phyloP scores from a whole-genome alignment of 1,140 invertebrate genomes.

The Psix sp. region DNA sequence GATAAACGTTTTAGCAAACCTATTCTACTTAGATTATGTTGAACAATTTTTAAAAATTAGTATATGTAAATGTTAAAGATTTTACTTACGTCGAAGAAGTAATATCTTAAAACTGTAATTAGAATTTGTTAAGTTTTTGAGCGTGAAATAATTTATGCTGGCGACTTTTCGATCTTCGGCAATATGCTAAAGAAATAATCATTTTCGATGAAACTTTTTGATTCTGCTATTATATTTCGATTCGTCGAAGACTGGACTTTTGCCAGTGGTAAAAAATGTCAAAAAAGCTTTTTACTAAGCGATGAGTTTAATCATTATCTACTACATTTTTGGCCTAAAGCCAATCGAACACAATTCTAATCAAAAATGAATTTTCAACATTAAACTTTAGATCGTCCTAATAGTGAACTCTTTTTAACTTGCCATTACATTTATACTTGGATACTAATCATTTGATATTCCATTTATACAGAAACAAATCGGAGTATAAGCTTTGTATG shows the following conservation, averaged over 20 bases:
- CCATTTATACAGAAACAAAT: slow-evolving; percentile 40
- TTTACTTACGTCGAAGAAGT: slow-evolving; percentile 19
- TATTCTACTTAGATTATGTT: slow-evolving; percentile 48
- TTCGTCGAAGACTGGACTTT: slow-evolving; percentile 37
- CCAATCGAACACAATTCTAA: slow-evolving; percentile 50
- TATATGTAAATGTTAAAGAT: slow-evolving; percentile 42
- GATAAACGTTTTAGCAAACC: slow-evolving; percentile 42
- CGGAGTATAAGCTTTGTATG: slow-evolving; percentile 36
- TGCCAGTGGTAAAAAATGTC: slow-evolving; percentile 54
- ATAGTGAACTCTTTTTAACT: slow-evolving; percentile 46
- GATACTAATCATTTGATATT: slow-evolving; percentile 47
- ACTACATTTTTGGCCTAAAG: slow-evolving; percentile 43
- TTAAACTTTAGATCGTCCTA: slow-evolving; percentile 44
- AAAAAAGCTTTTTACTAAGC: slow-evolving; percentile 50
- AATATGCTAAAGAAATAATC: slow-evolving; percentile 25
- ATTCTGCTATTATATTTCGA: slow-evolving; percentile 48
- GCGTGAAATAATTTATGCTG: slow-evolving; percentile 50
- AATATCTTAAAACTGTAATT: slow-evolving; percentile 20
- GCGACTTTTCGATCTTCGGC: slow-evolving; percentile 35
- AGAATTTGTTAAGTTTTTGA: slow-evolving; percentile 52
- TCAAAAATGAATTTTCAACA: slow-evolving; percentile 44
- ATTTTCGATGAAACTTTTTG: slow-evolving; percentile 42
- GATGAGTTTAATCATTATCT: slow-evolving; percentile 54
- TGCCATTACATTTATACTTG: slow-evolving; percentile 49
- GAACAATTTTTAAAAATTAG: slow-evolving; percentile 42